Evolutionary conservation across 1,140 invertebrate genomes (phyloP).

Genomic region (Homalodisca vitripennis): DNA sequence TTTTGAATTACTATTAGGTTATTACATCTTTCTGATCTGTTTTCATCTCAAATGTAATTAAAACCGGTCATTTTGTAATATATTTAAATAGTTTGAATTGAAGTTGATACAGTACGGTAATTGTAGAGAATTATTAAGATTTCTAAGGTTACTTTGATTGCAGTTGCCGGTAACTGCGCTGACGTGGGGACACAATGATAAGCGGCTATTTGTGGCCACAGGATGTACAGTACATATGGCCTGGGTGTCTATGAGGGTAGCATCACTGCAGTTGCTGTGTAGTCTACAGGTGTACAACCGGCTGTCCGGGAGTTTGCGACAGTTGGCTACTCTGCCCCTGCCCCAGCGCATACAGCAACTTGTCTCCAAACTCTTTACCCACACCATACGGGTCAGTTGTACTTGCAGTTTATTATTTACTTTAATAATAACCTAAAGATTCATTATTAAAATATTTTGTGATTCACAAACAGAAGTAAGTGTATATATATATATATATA

Average conservation of each 20-base stretch:
- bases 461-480: too few species aligned
- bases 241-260: conserved; percentile 87
- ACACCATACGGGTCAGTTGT: conserved; percentile 96
- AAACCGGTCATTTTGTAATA: too few species aligned
- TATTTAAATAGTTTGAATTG: conserved; percentile 17
- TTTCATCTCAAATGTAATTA: too few species aligned
- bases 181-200: conserved; percentile 98
- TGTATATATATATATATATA: too few species aligned
- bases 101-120: too few species aligned
- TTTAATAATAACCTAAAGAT: too few species aligned
- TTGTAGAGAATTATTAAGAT: neutral
- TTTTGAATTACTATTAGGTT: too few species aligned
- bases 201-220: conserved; percentile 89
- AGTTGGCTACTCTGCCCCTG: conserved; percentile 69
- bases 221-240: conserved; percentile 88
- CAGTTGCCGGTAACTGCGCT: conserved; percentile 86
- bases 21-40: too few species aligned
- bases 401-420: too few species aligned
- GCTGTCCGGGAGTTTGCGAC: conserved; percentile 58
- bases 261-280: conserved; percentile 85
- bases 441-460: too few species aligned
- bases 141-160: conserved; percentile 20
- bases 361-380: conserved; percentile 86
- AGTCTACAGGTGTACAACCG: conserved; percentile 65
- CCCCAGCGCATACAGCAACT: conserved; percentile 81